Evolutionary conservation across 2,888 invertebrate genomes (phyloP).

Genomic region (Rhimphoctona megacephalus): DNA sequence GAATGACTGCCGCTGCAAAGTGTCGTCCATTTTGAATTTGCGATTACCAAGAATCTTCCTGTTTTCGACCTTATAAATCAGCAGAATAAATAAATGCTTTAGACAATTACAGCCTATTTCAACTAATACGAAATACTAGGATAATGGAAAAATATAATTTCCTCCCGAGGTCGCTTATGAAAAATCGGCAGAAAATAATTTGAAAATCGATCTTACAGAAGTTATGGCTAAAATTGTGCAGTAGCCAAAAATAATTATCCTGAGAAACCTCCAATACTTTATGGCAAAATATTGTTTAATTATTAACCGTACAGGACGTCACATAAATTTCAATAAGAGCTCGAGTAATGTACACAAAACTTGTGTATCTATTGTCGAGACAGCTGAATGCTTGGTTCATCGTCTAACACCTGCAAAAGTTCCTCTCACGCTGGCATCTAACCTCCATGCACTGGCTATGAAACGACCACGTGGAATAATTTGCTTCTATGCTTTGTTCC

Average conservation of each 20-base stretch:
- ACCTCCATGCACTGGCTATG: slow-evolving; percentile 44
- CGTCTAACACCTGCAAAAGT: slow-evolving; percentile 61
- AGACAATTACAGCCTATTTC: background rate
- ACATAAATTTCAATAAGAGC: slow-evolving; percentile 58
- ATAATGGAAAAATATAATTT: too few species aligned
- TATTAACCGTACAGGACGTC: slow-evolving; percentile 58
- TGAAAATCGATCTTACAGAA: background rate
- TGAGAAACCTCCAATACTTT: background rate
- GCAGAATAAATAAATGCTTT: background rate
- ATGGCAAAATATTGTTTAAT: slow-evolving; percentile 16
- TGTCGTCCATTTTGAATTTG: background rate
- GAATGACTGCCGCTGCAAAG: background rate
- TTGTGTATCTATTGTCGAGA: slow-evolving; percentile 42
- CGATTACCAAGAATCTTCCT: background rate
- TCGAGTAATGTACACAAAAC: slow-evolving; percentile 53
- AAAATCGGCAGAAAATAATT: background rate
- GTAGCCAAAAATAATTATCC: background rate
- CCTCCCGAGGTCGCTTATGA: background rate
- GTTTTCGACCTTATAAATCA: background rate
- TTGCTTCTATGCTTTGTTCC: slow-evolving; percentile 14
- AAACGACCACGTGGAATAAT: slow-evolving; percentile 28
- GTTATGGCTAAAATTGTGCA: background rate
- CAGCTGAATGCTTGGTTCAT: slow-evolving; percentile 40
- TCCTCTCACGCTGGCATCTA: slow-evolving; percentile 49
- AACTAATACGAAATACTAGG: too few species aligned